These are phyloP conservation scores for Alca torda DNA, from an alignment of 2,797 vertebrate genomes.

Conservation along the genomic window DNA sequence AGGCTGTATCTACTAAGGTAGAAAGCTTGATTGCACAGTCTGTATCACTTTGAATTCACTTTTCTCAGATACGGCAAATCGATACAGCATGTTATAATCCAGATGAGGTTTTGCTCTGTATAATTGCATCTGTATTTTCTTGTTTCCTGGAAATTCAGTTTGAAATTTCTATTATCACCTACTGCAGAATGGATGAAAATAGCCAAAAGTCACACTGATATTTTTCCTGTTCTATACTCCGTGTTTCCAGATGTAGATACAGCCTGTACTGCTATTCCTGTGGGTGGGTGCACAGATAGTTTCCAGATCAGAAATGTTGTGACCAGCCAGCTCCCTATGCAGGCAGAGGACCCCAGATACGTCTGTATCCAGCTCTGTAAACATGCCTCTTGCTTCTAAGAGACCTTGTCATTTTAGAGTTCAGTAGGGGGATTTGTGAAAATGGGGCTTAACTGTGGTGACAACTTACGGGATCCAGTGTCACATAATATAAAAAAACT, in stretches of 20 bases:
- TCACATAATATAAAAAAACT: neutral
- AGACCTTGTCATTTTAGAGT: neutral
- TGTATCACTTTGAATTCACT: neutral
- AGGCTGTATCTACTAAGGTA: neutral
- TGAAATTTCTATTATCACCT: neutral
- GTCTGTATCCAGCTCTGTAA: neutral
- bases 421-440: neutral
- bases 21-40: neutral
- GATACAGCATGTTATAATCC: neutral
- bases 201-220: neutral
- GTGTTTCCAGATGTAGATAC: neutral
- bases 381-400: neutral
- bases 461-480: neutral
- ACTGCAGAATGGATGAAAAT: neutral
- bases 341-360: neutral
- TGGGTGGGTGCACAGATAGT: neutral
- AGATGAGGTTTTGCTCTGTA: neutral
- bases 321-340: neutral
- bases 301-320: neutral
- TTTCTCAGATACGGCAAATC: neutral
- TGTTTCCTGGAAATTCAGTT: neutral
- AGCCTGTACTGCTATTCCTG: neutral
- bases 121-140: neutral
- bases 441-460: neutral
- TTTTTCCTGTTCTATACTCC: neutral